These are phyloP conservation scores for Pseudococcus viburni DNA, from an alignment of 2,888 invertebrate species.

Conservation along the genomic window DNA sequence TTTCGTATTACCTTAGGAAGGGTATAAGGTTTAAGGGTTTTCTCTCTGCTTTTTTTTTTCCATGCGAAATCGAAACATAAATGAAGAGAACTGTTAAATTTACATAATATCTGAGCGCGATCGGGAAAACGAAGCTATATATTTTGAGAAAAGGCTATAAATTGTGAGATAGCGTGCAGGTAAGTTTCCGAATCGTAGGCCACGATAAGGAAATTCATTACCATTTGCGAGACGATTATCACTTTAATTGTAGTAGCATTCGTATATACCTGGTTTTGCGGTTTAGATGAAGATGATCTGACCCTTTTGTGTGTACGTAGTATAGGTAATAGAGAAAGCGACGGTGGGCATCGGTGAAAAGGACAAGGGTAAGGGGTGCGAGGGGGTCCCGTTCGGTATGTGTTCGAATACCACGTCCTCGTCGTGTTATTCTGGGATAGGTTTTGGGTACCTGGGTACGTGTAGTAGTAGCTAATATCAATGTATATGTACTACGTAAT, in stretches of 20 bases:
- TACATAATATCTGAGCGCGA: conserved; percentile 66
- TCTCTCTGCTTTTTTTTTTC: background rate
- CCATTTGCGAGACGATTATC: conserved; percentile 67
- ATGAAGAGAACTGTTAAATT: conserved; percentile 60
- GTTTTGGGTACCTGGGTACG: background rate
- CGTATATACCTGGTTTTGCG: conserved; percentile 56
- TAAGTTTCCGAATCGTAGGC: conserved; percentile 66
- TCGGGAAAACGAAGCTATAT: conserved; percentile 65
- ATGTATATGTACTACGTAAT: conserved; percentile 1
- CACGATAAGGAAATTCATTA: conserved; percentile 66
- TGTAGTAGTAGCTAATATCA: background rate
- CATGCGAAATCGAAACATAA: conserved; percentile 50
- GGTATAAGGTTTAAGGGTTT: conserved; percentile 14
- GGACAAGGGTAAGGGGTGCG: background rate
- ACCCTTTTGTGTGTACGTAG: conserved; percentile 35
- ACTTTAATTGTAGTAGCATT: conserved; percentile 65
- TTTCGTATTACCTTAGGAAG: background rate
- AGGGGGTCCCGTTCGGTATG: background rate
- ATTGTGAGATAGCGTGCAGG: conserved; percentile 66
- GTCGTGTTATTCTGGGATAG: background rate
- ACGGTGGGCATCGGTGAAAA: background rate
- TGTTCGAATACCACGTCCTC: background rate
- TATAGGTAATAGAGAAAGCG: background rate
- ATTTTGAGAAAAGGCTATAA: conserved; percentile 63
- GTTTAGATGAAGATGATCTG: conserved; percentile 57